Evolutionary conservation across 2,113 vertebrate species (phyloP), one percentile per base, ranked within the genome.

Genomic region (Globicephala melas): DNA sequence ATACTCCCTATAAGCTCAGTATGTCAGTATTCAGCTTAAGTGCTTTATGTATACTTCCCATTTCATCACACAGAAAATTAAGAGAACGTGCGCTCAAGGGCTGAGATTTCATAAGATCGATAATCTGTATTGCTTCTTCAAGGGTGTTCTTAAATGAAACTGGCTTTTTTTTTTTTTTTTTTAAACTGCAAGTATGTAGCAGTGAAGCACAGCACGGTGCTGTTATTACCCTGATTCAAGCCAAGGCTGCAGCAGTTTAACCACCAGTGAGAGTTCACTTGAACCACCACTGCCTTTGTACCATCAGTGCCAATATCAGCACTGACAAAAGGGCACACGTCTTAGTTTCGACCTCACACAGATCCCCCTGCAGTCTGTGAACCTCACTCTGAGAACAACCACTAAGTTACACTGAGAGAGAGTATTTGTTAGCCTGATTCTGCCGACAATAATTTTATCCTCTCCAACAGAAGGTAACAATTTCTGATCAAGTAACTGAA

Each of bases 201-300:
- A n/a, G 41, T 10, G 36, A 85, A 26, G 55, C 7, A 80, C 20
- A 26, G 76, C 0, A 7, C 53, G 38, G 58, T 0, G 31, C 33
- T 1, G 1, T 7, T 8, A 25, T 18, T 17, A 53, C 5, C 36
- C 31, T 6, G 10, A 14, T n/a, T 25, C 1, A 15, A 15, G 55
- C n/a, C 23, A 44, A 18, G 25, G 50, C 18, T 26, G 20, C 1
- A 28, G 47, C 25, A 81, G 44, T 38, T 28, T n/a, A 44, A 25
- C 23, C 44, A 77, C 6, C 36, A 47, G 80, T 0, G 23, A 62
- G 8, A 9, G 15, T 1, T n/a, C 21, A 14, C 28, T 1, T 10
- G 26, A 44, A 28, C 63, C 26, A 38, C 33, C 23, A 23, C 23
- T 8, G 23, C 38, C 38, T 62, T 4, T 67, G 53, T 4, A 26